Base-by-base conservation (phyloP, 2,113 vertebrate species). In the Pteropus alecto region DNA sequence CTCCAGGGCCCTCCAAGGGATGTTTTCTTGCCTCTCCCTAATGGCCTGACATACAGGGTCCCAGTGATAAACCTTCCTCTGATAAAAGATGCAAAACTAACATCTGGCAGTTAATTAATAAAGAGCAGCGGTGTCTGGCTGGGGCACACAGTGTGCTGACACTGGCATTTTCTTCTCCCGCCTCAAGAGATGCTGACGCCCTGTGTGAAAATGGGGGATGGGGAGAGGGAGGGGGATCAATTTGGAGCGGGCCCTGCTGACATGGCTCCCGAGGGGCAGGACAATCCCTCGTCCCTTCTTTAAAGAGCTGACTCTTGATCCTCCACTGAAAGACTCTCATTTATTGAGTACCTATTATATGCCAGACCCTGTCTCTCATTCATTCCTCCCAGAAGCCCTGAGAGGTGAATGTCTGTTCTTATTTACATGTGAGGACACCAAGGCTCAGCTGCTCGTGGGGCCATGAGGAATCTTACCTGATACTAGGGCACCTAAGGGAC, bases 101-200 rank as follows among this genome's bases (percentile, higher is more conserved):
- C 97, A 98, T 97, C 96, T 98, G 98, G 96, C 13, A 26, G 94
- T 96, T 98, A 97, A 98, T 98, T 98, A 97, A 97, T 98, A 97
- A 97, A 94, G 95, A 98, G 92, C 96, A 73, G 46, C 16, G 0
- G 90, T 92, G 94, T 92, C 94, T 97, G 95, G 95, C 90, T 71
- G 92, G 95, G 96, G 87, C 70, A 4, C 2, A 4, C 30, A 11
- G 73, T 26, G 56, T 97, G 97, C 97, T 97, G 97, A 98, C 22
- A 54, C 56, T 12, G 93, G 85, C 94, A 21, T 86, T 95, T 98
- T 94, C 90, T 86, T 24, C 1, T 1, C 93, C 93, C 7, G 10
- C 95, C 94, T 97, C 81, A 33, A 46, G 98, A 97, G 97, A 97
- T 84, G 97, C 96, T 97, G 98, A 97, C 14, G 5, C 56, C 2